Evolutionary conservation across 2,888 invertebrate species (phyloP), one percentile per base, ranked within the genome.

Genomic region (Cartodere bifasciata): DNA sequence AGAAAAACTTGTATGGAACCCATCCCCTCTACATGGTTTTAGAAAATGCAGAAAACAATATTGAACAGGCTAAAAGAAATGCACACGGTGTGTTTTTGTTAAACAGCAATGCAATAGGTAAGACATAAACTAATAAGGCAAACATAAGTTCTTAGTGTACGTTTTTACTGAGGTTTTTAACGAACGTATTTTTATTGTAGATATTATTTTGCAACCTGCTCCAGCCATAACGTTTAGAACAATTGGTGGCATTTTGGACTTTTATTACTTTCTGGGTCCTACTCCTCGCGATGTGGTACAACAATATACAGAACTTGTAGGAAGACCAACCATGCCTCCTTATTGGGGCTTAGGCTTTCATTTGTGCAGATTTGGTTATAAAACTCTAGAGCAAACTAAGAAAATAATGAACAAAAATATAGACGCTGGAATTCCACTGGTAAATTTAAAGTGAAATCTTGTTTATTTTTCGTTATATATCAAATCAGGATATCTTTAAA

Each of bases 311-410:
- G 65, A 67, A 35, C 48, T 82, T 3, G 67, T 88, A 7, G 87
- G 87, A 0, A 63, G 70, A 35, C 85, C 88, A 0, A 70, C 71
- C 50, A 67, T 90, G 68, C 88, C 88, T 1, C 86, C 90, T 0
- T 85, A 82, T 53, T 91, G 90, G 90, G 65, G 78, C 1, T 67
- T 91, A 1, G 91, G 90, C 2, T 90, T 86, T 57, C 90, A 91
- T 60, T 62, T 90, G 15, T 84, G 85, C 67, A 37, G 51, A 17
- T 53, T 49, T 50, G 75, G 78, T 12, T 83, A 83, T 49, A 68
- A 68, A 29, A 67, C 68, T 13, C 50, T 81, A 32, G 72, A 77
- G 34, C 64, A 67, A 7, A 83, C 82, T 0, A 66, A 60, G 39
- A 60, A 64, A 38, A 72, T 81, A 1, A 74, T 77, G 74, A 64